phyloP scores from a whole-genome alignment of 2,888 invertebrate genomes.

The Lepas anatifera region DNA sequence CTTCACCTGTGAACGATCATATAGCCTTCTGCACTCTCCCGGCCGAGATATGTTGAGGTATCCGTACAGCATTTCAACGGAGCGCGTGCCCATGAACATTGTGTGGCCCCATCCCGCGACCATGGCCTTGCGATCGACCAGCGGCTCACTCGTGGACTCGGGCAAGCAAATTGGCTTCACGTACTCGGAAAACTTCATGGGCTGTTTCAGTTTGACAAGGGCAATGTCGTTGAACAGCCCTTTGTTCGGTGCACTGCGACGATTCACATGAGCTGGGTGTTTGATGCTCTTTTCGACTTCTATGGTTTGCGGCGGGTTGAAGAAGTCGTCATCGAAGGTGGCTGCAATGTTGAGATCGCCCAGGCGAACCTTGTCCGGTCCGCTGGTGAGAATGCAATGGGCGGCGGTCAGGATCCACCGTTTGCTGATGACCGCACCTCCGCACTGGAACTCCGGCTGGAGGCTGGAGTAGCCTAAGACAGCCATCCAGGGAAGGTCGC shows the following conservation, averaged over 20 bases:
- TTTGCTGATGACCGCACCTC: neutral
- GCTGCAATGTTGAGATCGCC: no score
- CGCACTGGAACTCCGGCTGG: neutral
- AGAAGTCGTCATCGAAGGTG: no score
- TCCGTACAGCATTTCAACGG: no score
- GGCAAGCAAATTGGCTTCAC: no score
- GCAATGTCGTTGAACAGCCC: neutral
- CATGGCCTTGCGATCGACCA: no score
- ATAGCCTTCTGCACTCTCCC: no score
- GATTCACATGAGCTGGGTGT: neutral
- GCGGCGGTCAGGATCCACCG: neutral
- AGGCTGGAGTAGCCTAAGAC: neutral
- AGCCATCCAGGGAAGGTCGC: neutral
- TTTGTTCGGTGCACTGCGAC: neutral
- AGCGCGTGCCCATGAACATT: no score
- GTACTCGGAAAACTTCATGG: neutral
- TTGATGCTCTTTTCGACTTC: neutral
- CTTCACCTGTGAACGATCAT: no score
- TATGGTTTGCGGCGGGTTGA: neutral
- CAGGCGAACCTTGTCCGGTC: neutral
- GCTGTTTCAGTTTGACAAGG: neutral
- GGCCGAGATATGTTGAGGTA: no score
- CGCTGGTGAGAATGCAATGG: neutral
- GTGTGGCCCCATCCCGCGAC: no score
- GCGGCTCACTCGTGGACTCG: no score